Conservation (phyloP, 2,113 vertebrate genomes). For the Oryzias celebensis region DNA sequence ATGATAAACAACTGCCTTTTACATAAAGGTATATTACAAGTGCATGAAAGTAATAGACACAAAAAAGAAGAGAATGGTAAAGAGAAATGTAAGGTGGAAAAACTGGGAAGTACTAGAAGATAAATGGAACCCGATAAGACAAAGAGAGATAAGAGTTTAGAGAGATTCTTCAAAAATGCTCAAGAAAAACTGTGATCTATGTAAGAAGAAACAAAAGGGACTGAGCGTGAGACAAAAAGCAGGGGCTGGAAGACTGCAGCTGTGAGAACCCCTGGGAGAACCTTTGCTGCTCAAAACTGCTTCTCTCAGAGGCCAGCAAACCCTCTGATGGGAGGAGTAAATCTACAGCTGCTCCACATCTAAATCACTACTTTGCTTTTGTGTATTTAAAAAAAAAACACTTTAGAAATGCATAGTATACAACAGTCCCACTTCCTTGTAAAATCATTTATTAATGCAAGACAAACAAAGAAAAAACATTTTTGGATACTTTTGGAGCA, state of each 20-base stretch:
- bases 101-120: no score
- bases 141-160: conserved; percentile 4
- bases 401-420: neutral
- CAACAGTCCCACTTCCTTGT: no score
- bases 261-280: conserved; percentile 44
- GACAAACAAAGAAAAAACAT: no score
- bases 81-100: no score
- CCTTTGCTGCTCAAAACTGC: conserved; percentile 33
- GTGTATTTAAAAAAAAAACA: neutral
- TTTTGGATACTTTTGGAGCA: no score
- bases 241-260: conserved; percentile 41
- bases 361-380: conserved; percentile 8
- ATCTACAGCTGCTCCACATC: conserved; percentile 46
- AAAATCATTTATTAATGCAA: no score
- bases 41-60: no score
- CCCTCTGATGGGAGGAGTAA: conserved; percentile 39
- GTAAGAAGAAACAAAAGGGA: conserved; percentile 4
- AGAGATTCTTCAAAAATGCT: neutral
- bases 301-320: conserved; percentile 42
- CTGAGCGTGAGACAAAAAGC: conserved; percentile 14
- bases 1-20: no score
- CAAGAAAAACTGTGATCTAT: neutral
- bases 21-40: no score
- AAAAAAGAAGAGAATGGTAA: no score
- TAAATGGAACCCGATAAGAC: neutral